These are phyloP conservation scores for Plebejus melissa DNA, from an alignment of 2,888 invertebrate genomes.

Conservation along the genomic window DNA sequence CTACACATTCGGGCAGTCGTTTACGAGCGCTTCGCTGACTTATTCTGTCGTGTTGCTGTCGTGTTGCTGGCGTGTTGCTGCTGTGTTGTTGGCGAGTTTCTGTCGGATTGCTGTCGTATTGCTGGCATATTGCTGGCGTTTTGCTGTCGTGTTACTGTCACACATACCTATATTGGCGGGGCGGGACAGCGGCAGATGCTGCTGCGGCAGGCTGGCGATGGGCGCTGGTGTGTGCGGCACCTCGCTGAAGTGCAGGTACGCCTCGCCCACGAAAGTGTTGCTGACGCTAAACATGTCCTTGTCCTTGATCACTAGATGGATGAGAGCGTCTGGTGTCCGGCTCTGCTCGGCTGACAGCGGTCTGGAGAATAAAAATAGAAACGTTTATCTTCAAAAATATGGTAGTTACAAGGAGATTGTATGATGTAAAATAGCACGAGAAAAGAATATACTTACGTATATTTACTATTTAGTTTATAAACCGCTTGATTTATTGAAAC, in stretches of 20 bases:
- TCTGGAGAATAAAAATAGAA: constrained; percentile 45
- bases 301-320: constrained; percentile 96
- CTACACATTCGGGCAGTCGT: too few relatives aligned
- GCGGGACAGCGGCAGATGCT: constrained; percentile 84
- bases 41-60: neutral
- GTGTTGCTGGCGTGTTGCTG: neutral
- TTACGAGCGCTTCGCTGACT: neutral
- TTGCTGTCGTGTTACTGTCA: neutral
- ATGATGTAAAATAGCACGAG: too few relatives aligned
- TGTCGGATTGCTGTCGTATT: too few relatives aligned
- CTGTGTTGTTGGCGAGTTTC: too few relatives aligned
- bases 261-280: constrained; percentile 97
- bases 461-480: neutral
- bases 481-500: neutral
- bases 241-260: constrained; percentile 90
- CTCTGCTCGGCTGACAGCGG: constrained; percentile 86
- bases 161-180: constrained; percentile 82
- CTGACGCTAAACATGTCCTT: constrained; percentile 95
- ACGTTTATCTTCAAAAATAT: too few relatives aligned
- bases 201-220: constrained; percentile 83
- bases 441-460: neutral
- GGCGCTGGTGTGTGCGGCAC: constrained; percentile 82
- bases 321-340: constrained; percentile 81
- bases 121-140: neutral
- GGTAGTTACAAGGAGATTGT: too few relatives aligned